phyloP scores from a whole-genome alignment of 2,113 vertebrate species.

The Asarcornis scutulata region DNA sequence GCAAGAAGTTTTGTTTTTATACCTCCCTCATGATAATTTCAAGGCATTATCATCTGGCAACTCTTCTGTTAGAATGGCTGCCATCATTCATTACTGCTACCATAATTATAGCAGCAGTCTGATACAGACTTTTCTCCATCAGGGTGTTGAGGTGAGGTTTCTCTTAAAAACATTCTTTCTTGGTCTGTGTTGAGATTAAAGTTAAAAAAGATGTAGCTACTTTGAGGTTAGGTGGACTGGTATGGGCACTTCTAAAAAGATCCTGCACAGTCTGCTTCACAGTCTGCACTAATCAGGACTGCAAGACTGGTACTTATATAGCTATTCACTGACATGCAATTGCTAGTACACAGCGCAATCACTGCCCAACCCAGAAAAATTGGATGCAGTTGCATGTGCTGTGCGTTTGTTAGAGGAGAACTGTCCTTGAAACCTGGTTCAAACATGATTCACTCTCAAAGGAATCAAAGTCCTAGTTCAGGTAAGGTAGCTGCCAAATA shows the following conservation, averaged over 20 bases:
- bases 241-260: background rate
- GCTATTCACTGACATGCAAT: background rate
- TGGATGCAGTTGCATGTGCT: background rate
- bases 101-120: background rate
- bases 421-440: slow-evolving; percentile 63
- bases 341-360: background rate
- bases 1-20: background rate
- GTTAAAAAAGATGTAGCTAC: background rate
- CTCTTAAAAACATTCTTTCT: background rate
- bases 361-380: background rate
- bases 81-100: background rate
- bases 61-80: background rate
- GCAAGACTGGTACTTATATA: background rate
- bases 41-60: background rate
- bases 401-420: background rate
- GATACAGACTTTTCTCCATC: background rate
- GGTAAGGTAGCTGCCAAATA: slow-evolving; percentile 48
- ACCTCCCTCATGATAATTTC: background rate
- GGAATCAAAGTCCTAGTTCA: slow-evolving; percentile 67
- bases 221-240: background rate
- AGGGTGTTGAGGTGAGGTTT: background rate
- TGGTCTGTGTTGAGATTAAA: background rate
- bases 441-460: slow-evolving; percentile 46
- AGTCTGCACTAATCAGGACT: background rate
- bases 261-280: background rate